Conservation (phyloP, 2,797 vertebrate species). For the Oreortyx pictus region DNA sequence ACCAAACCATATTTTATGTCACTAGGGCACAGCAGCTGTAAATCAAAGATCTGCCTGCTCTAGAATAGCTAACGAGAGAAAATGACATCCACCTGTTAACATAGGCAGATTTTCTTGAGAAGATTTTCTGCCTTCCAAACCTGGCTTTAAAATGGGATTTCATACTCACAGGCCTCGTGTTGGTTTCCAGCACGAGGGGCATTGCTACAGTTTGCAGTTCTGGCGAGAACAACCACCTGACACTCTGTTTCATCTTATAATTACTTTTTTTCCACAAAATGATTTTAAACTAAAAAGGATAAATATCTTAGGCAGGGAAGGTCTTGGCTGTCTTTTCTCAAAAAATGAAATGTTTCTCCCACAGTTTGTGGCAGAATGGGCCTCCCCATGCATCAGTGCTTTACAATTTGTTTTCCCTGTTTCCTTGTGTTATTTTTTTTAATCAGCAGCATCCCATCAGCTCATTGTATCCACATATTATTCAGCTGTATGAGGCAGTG, state of each 20-base stretch:
- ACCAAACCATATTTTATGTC: conserved; percentile 41
- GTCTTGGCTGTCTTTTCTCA: not conserved
- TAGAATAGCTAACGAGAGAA: conserved; percentile 20
- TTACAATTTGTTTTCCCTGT: not conserved
- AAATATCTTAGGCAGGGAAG: not conserved
- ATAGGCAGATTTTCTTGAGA: not conserved
- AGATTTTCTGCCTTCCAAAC: conserved; percentile 3
- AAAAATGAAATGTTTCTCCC: not conserved
- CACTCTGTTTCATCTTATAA: not conserved
- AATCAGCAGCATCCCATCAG: not conserved
- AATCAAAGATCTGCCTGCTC: conserved; percentile 32
- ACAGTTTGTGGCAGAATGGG: not conserved
- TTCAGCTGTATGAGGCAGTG: not conserved
- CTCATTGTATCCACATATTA: not conserved
- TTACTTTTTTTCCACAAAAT: not conserved
- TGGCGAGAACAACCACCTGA: not conserved
- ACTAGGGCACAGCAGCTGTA: not conserved
- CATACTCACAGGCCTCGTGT: not conserved
- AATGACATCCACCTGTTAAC: conserved; percentile 3
- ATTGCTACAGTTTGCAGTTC: not conserved
- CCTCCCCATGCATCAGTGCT: not conserved
- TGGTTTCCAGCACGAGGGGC: not conserved
- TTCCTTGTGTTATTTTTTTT: not conserved
- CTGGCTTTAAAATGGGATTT: not conserved
- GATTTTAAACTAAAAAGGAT: not conserved